Base-by-base conservation (phyloP, 2,888 invertebrate species). In the Mechanitis messenoides region DNA sequence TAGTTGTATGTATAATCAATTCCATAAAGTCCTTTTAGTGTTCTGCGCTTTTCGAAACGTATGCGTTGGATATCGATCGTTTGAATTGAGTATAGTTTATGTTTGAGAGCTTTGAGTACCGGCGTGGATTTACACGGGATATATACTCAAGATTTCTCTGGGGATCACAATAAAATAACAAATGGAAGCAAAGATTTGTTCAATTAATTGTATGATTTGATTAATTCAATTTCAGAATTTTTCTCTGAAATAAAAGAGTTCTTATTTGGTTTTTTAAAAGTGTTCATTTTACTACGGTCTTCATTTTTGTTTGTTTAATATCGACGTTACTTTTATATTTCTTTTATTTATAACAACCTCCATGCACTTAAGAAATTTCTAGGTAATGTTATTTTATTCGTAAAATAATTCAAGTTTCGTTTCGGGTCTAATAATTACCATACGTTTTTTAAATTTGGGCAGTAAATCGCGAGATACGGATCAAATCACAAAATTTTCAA, bases 1-100 rank as follows among this genome's bases (percentile, higher is more conserved):
- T 59, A 46, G 53, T 53, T 56, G 38, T 56, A 42, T 56, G 12
- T 54, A 35, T 50, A 50, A 50, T 50, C 50, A 50, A 50, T 50
- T 50, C 50, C 50, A 50, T 50, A 50, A 50, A 50, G 50, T 50
- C 50, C 50, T 50, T 50, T 50, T 50, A 50, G 50, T 50, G 50
- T 50, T 50, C 31, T 50, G 50, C 50, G 50, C 50, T 50, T 50
- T 50, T 50, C 42, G 50, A 50, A 50, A 50, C 50, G 50, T 50
- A 50, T 50, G 50, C 50, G 50, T 50, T 50, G 31, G 28, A 31
- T 50, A 50, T 50, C 50, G 50, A 50, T 50, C 31, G 31, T 31
- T 50, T 50, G 50, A 31, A 50, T 31, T 50, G 50, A 50, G 50
- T 50, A 50, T 31, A 50, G 31, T 50, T 28, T 42, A 42, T 50